phyloP scores from a whole-genome alignment of 1,140 invertebrate genomes.

The Drosophila azteca region DNA sequence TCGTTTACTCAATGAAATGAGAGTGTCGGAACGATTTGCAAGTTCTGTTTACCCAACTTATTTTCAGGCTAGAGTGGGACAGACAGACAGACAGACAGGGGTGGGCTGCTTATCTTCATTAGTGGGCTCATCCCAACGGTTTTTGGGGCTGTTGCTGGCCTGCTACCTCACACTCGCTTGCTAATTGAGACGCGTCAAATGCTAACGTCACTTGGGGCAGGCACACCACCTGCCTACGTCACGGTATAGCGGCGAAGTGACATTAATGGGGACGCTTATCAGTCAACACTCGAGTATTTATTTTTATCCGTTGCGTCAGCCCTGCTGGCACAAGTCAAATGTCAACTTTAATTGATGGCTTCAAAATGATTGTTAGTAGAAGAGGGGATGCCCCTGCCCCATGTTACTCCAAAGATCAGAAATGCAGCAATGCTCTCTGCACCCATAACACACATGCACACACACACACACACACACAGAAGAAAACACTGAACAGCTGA shows the following conservation, averaged over 20 bases:
- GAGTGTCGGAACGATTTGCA: conserved; percentile 2
- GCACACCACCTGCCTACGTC: conserved; percentile 29
- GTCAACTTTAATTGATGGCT: conserved; percentile 45
- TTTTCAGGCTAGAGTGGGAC: conserved; percentile 33
- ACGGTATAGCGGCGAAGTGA: conserved; percentile 1
- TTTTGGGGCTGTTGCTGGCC: neutral
- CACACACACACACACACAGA: neutral
- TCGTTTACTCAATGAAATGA: conserved; percentile 11
- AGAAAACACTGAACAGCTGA: conserved; percentile 52
- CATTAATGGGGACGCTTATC: conserved; percentile 42
- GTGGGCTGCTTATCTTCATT: conserved; percentile 56
- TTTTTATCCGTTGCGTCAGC: conserved; percentile 44
- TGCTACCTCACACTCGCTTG: neutral
- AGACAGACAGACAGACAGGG: neutral
- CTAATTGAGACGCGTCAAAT: conserved; percentile 29
- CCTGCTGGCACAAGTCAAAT: conserved; percentile 18
- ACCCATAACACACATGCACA: conserved; percentile 6
- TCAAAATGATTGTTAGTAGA: neutral
- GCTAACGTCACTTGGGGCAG: conserved; percentile 1
- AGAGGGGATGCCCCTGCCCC: neutral
- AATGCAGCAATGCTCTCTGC: conserved; percentile 11
- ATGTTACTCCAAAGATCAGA: conserved; percentile 2
- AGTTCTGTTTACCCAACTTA: conserved; percentile 57
- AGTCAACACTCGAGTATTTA: conserved; percentile 30
- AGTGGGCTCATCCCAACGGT: conserved; percentile 44